Percentiles rank a stretch among this genome's conserved stretches.
phyloP scores from a whole-genome alignment of 1,140 invertebrate genomes.

The Drosophila yakuba region DNA sequence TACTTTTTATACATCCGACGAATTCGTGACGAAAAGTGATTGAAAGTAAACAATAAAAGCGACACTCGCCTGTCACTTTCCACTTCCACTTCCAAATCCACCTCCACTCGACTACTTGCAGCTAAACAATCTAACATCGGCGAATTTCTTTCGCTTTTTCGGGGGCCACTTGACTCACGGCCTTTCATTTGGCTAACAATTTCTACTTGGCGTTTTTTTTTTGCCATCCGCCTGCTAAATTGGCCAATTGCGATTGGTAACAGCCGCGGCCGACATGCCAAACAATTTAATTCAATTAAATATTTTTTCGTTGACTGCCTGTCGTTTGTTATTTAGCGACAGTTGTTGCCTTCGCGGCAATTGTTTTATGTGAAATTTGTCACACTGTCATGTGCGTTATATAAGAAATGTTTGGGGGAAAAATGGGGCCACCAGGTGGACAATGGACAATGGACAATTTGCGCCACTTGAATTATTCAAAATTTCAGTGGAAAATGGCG shows the following conservation, averaged over 20 bases:
- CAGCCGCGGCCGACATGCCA: conserved; percentile 67
- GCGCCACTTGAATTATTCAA: conserved; percentile 66
- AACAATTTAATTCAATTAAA: conserved; percentile 85
- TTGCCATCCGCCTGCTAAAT: conserved; percentile 60
- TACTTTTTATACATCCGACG: conserved; percentile 43
- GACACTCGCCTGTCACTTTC: conserved; percentile 76
- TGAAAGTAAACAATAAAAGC: conserved; percentile 84
- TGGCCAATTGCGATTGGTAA: conserved; percentile 84
- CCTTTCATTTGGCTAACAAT: conserved; percentile 79
- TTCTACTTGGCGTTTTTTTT: conserved; percentile 69
- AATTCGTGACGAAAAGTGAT: conserved; percentile 85
- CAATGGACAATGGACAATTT: conserved; percentile 48
- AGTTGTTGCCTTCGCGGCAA: conserved; percentile 62
- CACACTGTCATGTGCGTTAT: conserved; percentile 78
- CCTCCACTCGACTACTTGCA: background rate
- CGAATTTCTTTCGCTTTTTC: conserved; percentile 20
- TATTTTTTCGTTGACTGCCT: conserved; percentile 80
- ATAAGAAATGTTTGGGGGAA: conserved; percentile 16
- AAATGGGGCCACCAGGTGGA: conserved; percentile 22
- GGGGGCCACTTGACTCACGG: conserved; percentile 41
- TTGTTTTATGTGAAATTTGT: conserved; percentile 83
- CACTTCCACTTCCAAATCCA: conserved; percentile 48
- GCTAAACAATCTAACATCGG: background rate
- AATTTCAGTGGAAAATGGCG: conserved; percentile 74
- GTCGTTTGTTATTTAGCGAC: conserved; percentile 82